Evolutionary conservation across 2,888 invertebrate species (phyloP).

Genomic region (Drosophila pullipes): DNA sequence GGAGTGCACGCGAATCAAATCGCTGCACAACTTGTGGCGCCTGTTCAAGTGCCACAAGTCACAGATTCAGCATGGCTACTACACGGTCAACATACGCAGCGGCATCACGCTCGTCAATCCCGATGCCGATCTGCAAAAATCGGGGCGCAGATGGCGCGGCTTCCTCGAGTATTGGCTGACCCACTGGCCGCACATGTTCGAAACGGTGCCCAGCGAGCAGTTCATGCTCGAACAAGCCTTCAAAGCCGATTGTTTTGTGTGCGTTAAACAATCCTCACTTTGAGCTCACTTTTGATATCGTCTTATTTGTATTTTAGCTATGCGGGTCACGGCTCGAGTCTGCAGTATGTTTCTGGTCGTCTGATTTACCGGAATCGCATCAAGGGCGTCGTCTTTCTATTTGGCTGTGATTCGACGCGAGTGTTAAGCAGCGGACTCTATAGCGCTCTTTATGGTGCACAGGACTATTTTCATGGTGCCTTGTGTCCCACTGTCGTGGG

Average conservation of each 20-base stretch:
- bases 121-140: slow-evolving; percentile 85
- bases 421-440: slow-evolving; percentile 85
- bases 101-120: slow-evolving; percentile 84
- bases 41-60: slow-evolving; percentile 75
- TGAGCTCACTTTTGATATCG: not conserved
- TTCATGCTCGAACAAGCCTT: slow-evolving; percentile 86
- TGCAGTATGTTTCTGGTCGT: slow-evolving; percentile 87
- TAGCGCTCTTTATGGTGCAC: slow-evolving; percentile 85
- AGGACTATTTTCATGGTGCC: slow-evolving; percentile 86
- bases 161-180: slow-evolving; percentile 86
- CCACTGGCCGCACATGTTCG: slow-evolving; percentile 85
- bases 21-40: slow-evolving; percentile 82
- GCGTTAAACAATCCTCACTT: slow-evolving; percentile 68
- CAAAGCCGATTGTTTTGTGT: slow-evolving; percentile 88
- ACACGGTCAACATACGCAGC: slow-evolving; percentile 65
- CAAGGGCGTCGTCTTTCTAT: slow-evolving; percentile 87
- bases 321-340: slow-evolving; percentile 90
- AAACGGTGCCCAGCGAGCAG: slow-evolving; percentile 86
- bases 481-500: slow-evolving; percentile 86
- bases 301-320: slow-evolving; percentile 86
- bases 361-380: slow-evolving; percentile 87
- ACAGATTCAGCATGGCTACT: slow-evolving; percentile 79
- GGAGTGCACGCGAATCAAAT: slow-evolving; percentile 83
- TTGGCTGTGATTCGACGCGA: slow-evolving; percentile 88
- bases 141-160: slow-evolving; percentile 85